Base-by-base conservation (phyloP, 1,140 invertebrate genomes). In the Carcinoscorpius rotundicauda region DNA sequence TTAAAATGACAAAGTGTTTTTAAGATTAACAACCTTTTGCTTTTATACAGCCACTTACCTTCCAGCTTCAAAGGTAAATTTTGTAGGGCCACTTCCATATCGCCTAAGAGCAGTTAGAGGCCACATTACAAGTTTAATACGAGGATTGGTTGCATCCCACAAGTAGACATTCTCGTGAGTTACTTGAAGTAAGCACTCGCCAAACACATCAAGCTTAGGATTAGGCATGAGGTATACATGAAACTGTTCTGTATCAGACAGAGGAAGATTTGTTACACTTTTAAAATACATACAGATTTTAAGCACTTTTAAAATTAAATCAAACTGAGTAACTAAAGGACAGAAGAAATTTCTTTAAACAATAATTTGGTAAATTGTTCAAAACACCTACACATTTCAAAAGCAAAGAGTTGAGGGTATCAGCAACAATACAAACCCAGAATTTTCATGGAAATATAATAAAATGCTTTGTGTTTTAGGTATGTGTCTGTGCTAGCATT, bases 11-110 rank as follows among this genome's bases (percentile, higher is more conserved):
- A 10, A 56, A 9, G 9, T 8, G 6, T 29, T 8, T 58, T 9
- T 64, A n/a, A 55, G n/a, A 66, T 8, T 6, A 58, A 49, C 11
- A 65, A 6, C n/a, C 66, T 66, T 9, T 6, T n/a, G 10, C 3
- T 66, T 49, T 8, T 55, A 53, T 49, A 11, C 64, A 61, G 55
- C 49, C 4, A 66, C 64, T 70, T 58, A 72, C 72, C 72, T 74
- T 51, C 74, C 74, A 62, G 72, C 73, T 71, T 75, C 74, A 65
- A 75, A 75, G 29, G 74, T 75, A 64, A 75, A 75, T 63, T 76
- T 75, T 10, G 70, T 66, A 8, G 67, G 63, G 68, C 76, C 74
- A 52, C 72, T 66, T 53, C 74, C 74, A 69, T 75, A 75, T 65
- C 74, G 60, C 11, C 74, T 69, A 8, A 75, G 68, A 5, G 73